Conservation (phyloP, 2,113 vertebrate genomes). For the Macaca fascicularis region T2T-MFA8v1.1 NC_088395.1:13874501-13875000, state of each 20-base stretch:
- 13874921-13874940: not conserved
- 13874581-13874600: not conserved
- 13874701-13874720: not conserved
- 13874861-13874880: not conserved
- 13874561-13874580: not conserved
- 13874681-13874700: not conserved
- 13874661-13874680: not conserved
- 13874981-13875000: not conserved
- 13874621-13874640: not conserved
- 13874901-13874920: not conserved
- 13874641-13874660: not conserved
- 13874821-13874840: slow-evolving; percentile 7
- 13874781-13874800: not conserved
- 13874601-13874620: not conserved
- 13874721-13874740: not conserved
- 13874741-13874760: not conserved
- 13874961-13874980: not conserved
- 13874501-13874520: not conserved
- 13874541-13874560: not conserved
- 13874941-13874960: not conserved
- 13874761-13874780: not conserved
- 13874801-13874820: slow-evolving; percentile 20
- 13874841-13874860: slow-evolving; percentile 1
- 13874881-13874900: slow-evolving; percentile 2
- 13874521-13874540: not conserved